phyloP scores from a whole-genome alignment of 2,888 invertebrate genomes.

The Pycnomerus fuliginosus region DNA sequence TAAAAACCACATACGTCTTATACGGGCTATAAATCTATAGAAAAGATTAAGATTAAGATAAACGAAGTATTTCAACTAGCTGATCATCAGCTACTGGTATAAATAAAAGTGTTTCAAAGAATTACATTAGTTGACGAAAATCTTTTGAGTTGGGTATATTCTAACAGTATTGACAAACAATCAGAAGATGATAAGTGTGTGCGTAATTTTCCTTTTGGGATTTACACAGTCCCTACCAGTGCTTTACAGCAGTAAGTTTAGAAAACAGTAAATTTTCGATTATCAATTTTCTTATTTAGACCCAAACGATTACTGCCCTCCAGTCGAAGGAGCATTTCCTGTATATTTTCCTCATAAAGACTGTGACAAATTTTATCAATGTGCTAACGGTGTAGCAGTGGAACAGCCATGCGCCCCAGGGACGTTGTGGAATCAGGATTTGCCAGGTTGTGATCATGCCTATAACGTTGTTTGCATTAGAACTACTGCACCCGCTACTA shows the following conservation, averaged over 20 bases:
- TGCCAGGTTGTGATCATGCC: too few relatives aligned
- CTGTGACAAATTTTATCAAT: too few relatives aligned
- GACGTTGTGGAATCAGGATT: slow-evolving; percentile 17
- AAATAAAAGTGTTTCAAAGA: not conserved
- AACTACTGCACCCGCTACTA: slow-evolving; percentile 1
- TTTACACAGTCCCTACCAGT: too few relatives aligned
- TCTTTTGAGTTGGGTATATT: slow-evolving; percentile 11
- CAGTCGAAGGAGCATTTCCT: too few relatives aligned
- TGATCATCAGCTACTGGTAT: not conserved
- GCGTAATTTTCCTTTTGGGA: slow-evolving; percentile 4
- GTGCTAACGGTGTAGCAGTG: too few relatives aligned
- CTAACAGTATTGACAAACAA: slow-evolving; percentile 4
- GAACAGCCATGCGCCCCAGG: slow-evolving; percentile 27
- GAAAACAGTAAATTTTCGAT: too few relatives aligned
- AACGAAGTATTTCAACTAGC: not conserved
- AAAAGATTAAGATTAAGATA: not conserved
- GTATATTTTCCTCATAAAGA: slow-evolving; percentile 29
- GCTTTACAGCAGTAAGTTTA: too few relatives aligned
- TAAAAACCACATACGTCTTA: not conserved
- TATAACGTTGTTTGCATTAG: too few relatives aligned
- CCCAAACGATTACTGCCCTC: too few relatives aligned
- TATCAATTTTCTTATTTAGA: too few relatives aligned
- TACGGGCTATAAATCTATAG: not conserved
- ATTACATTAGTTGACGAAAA: not conserved
- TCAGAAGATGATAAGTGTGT: slow-evolving; percentile 3